A percentile compares a stretch with the other conserved stretches of the same genome.
phyloP scores from a whole-genome alignment of 2,113 vertebrate genomes.

The Hippocampus zosterae region DNA sequence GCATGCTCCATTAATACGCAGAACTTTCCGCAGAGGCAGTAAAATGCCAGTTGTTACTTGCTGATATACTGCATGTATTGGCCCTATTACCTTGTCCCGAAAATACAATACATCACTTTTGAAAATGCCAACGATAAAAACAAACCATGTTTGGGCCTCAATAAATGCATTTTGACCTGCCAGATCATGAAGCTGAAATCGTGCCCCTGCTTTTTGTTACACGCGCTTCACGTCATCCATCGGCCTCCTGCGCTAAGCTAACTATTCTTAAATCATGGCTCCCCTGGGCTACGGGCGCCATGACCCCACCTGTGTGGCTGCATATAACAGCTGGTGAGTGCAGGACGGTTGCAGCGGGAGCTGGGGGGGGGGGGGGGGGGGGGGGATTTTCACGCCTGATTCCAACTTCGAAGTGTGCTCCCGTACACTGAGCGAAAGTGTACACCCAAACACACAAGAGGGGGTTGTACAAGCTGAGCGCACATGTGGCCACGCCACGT shows the following conservation, averaged over 20 bases:
- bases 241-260: slow-evolving; percentile 29
- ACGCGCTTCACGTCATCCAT: slow-evolving; percentile 32
- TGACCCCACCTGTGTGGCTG: slow-evolving; percentile 49
- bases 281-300: slow-evolving; percentile 46
- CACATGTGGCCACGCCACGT: slow-evolving; percentile 26
- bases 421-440: slow-evolving; percentile 10
- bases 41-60: background rate
- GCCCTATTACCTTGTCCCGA: background rate
- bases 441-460: background rate
- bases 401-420: slow-evolving; percentile 22
- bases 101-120: background rate
- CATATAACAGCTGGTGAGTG: slow-evolving; percentile 48
- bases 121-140: background rate
- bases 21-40: background rate
- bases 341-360: slow-evolving; percentile 21
- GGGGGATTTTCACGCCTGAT: slow-evolving; percentile 7
- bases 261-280: slow-evolving; percentile 48
- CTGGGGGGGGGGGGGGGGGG: no score
- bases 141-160: background rate
- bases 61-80: background rate
- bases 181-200: background rate
- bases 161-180: background rate
- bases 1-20: background rate
- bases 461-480: background rate
- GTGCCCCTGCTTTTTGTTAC: slow-evolving; percentile 20